Evolutionary conservation across 1,140 invertebrate genomes (phyloP).

Genomic region (Atta cephalotes): DNA sequence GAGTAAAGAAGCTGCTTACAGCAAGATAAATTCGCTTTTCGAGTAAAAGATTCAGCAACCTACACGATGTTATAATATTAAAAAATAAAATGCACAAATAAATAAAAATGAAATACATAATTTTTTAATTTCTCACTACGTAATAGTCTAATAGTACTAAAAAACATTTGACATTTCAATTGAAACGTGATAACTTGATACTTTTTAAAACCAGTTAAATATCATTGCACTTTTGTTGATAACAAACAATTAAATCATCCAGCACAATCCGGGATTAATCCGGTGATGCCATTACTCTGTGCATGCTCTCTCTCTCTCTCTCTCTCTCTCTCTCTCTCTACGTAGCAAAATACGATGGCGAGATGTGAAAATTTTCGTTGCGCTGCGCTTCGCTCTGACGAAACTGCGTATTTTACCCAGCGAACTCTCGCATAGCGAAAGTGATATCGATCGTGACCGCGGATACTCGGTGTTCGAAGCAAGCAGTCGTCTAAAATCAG

Average conservation of each 20-base stretch:
- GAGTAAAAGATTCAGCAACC: neutral
- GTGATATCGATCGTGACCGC: constrained; percentile 40
- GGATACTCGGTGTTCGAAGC: constrained; percentile 6
- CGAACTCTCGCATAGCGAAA: constrained; percentile 38
- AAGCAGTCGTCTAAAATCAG: constrained; percentile 47
- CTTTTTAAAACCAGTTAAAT: neutral
- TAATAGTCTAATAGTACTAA: neutral
- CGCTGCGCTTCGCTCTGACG: neutral
- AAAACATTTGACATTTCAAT: neutral
- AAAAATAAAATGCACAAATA: neutral
- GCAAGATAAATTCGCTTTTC: constrained; percentile 1
- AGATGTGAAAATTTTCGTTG: neutral
- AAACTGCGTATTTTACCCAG: constrained; percentile 32
- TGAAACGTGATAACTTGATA: neutral
- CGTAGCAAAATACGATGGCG: neutral
- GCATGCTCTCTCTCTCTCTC: constrained; percentile 10
- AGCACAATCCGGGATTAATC: constrained; percentile 10
- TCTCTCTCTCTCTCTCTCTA: constrained; percentile 37
- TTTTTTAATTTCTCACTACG: too few relatives aligned
- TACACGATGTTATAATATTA: neutral
- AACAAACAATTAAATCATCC: neutral
- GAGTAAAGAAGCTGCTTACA: neutral
- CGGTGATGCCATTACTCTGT: neutral
- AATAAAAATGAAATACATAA: too few relatives aligned
- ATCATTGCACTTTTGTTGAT: neutral